A percentile compares a stretch with the other conserved stretches of the same genome.
These are phyloP conservation scores for Chanos chanos DNA, from an alignment of 2,797 vertebrate species.

Conservation along the genomic window DNA sequence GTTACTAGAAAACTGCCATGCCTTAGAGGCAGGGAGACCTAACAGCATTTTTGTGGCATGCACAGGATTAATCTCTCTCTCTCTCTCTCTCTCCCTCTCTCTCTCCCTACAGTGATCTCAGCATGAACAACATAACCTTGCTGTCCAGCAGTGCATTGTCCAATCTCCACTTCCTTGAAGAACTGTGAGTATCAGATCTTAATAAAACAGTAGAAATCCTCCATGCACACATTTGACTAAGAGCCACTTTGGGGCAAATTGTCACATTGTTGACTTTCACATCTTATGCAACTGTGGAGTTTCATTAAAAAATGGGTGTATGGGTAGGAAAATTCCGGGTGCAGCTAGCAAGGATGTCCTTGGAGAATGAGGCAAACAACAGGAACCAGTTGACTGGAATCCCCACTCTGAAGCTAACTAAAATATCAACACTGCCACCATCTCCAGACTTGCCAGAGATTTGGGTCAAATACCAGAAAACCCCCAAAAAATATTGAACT, in stretches of 20 bases:
- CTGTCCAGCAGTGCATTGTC: conserved; percentile 72
- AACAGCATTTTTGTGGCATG: conserved; percentile 17
- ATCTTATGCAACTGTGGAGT: not conserved
- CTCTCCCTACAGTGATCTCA: conserved; percentile 81
- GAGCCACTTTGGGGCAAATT: not conserved
- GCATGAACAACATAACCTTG: conserved; percentile 91
- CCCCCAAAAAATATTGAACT: no score
- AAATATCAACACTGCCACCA: no score
- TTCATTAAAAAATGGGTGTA: not conserved
- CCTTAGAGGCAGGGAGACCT: no score
- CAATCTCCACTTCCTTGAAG: conserved; percentile 87
- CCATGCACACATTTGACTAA: not conserved
- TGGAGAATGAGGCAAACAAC: conserved; percentile 18
- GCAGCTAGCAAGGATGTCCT: no score
- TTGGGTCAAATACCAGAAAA: no score
- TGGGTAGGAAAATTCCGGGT: not conserved
- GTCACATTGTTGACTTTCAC: not conserved
- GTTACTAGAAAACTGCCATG: no score
- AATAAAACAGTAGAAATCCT: conserved; percentile 4
- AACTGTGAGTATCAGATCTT: conserved; percentile 80
- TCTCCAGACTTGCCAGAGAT: no score
- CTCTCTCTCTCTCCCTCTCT: conserved; percentile 57
- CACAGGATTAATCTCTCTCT: conserved; percentile 38
- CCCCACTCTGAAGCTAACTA: not conserved
- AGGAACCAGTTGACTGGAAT: conserved; percentile 8